These are phyloP conservation scores for Dermatophagoides farinae DNA, from an alignment of 1,140 invertebrate genomes.

Conservation along the genomic window DNA sequence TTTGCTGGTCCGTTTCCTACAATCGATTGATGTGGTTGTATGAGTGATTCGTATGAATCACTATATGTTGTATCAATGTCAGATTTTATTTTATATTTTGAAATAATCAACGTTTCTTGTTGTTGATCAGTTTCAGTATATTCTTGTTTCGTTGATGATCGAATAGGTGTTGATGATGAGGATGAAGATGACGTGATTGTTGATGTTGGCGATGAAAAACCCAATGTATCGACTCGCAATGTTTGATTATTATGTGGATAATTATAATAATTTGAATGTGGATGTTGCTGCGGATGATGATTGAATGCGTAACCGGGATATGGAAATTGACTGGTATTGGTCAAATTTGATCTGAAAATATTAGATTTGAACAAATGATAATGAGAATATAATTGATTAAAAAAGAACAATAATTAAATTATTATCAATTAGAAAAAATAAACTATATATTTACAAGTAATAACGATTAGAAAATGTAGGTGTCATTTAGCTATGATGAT, in stretches of 20 bases:
- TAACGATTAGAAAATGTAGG: background rate
- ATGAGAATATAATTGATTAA: background rate
- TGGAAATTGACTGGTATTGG: no score
- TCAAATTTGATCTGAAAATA: background rate
- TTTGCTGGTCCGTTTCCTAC: background rate
- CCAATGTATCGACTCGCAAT: background rate
- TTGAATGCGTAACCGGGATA: no score
- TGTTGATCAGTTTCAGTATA: background rate
- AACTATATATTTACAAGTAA: background rate
- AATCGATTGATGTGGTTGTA: background rate
- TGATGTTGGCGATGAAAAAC: background rate
- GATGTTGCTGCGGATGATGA: background rate
- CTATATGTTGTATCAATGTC: background rate
- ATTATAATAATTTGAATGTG: background rate
- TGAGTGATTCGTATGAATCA: constrained; percentile 2
- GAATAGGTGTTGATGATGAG: background rate
- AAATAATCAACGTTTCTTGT: background rate
- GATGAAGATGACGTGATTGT: background rate
- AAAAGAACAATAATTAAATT: background rate
- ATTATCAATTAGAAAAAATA: background rate
- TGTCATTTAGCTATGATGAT: background rate
- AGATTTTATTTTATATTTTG: background rate
- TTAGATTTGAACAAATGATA: background rate
- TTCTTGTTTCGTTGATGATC: background rate
- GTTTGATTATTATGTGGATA: background rate